Percentiles rank a stretch among this genome's conserved stretches.
These are phyloP conservation scores for Hipposideros armiger DNA, from an alignment of 2,113 vertebrate genomes.

Conservation along the genomic window DNA sequence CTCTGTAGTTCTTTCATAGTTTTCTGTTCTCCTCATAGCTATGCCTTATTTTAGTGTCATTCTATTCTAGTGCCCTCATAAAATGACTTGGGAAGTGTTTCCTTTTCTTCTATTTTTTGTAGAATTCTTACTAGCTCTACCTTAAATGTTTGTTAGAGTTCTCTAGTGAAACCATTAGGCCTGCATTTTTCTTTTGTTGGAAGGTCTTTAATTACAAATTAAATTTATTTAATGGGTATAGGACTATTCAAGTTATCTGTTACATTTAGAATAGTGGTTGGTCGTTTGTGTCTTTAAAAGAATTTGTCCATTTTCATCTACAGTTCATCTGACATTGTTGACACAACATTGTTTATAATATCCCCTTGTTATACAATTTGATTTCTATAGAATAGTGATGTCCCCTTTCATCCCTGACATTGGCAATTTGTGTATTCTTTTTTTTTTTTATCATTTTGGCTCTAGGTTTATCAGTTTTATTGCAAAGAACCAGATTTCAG, in stretches of 20 bases:
- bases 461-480: not conserved
- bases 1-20: not conserved
- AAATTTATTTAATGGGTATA: not conserved
- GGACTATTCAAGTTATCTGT: not conserved
- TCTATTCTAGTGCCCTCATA: not conserved
- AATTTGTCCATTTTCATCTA: conserved; percentile 17
- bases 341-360: not conserved
- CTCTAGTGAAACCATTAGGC: not conserved
- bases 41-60: not conserved
- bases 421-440: not conserved
- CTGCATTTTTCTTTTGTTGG: conserved; percentile 40
- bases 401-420: not conserved
- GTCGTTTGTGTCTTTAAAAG: not conserved
- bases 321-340: not conserved
- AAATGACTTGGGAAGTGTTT: conserved; percentile 2
- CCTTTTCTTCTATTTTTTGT: not conserved
- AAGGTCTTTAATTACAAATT: conserved; percentile 40
- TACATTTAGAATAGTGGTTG: not conserved
- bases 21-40: not conserved
- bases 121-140: not conserved
- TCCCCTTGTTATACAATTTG: not conserved
- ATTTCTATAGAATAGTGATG: not conserved
- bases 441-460: not conserved
- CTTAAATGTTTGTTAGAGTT: conserved; percentile 46
- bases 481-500: conserved; percentile 21